Conservation (phyloP, 2,888 invertebrate species). For the Thymelicus sylvestris region DNA sequence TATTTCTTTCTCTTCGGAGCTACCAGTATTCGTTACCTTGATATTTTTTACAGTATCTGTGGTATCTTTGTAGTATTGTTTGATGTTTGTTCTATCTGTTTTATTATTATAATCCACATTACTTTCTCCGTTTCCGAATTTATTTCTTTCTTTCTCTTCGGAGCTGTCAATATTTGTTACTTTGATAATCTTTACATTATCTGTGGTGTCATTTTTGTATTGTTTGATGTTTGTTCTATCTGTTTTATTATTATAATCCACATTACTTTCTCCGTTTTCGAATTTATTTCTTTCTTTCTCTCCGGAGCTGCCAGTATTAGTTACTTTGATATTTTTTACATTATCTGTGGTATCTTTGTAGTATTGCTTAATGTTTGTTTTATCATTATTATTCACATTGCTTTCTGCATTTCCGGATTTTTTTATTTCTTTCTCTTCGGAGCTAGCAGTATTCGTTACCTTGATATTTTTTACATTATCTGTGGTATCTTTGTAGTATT, state of each 20-base stretch:
- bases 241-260: conserved; percentile 27
- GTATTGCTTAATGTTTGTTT: too few species aligned
- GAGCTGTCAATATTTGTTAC: background rate
- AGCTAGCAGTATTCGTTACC: background rate
- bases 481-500: background rate
- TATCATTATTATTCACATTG: conserved; percentile 34
- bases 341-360: background rate
- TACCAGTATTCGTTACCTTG: background rate
- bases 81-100: too few species aligned
- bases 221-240: too few species aligned
- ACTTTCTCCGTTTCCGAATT: conserved; percentile 3
- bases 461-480: background rate
- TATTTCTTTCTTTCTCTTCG: background rate
- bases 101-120: conserved; percentile 33
- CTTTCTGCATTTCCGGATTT: background rate
- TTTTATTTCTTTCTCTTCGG: background rate
- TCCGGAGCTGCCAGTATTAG: background rate
- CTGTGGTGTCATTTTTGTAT: background rate
- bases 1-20: background rate
- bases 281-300: background rate
- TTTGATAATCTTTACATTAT: background rate
- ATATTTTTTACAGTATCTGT: background rate
- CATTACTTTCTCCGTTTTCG: conserved; percentile 18
- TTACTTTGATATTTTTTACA: background rate
- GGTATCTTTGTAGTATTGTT: too few species aligned